These are phyloP conservation scores for Dipus sagitta DNA, from an alignment of 2,797 vertebrate genomes.

Conservation along the genomic window DNA sequence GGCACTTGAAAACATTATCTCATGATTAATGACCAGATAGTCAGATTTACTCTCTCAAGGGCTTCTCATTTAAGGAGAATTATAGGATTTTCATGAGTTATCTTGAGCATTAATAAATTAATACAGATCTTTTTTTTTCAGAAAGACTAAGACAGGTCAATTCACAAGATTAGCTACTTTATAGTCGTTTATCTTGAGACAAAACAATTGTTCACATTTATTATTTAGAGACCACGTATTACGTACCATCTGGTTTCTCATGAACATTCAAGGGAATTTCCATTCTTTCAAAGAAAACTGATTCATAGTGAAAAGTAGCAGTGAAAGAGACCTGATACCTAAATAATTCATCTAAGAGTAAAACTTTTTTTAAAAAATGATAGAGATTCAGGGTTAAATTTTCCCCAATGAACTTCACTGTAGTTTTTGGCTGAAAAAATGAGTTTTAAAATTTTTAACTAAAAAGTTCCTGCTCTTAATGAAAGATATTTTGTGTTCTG, in stretches of 20 bases:
- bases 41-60: constrained; percentile 34
- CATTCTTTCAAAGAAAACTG: not conserved
- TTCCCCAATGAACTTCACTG: not conserved
- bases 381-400: not conserved
- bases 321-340: not conserved
- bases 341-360: constrained; percentile 2
- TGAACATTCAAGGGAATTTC: not conserved
- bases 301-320: not conserved
- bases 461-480: not conserved
- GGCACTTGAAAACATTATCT: constrained; percentile 39
- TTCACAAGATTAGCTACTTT: constrained; percentile 40
- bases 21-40: constrained; percentile 50
- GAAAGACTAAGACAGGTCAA: constrained; percentile 29
- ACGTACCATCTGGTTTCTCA: not conserved
- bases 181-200: constrained; percentile 21
- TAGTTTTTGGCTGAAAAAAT: not conserved
- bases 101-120: constrained; percentile 56
- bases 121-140: constrained; percentile 4
- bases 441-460: not conserved
- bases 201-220: constrained; percentile 36
- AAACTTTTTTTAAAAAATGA: not conserved
- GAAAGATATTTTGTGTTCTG: not conserved
- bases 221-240: constrained; percentile 19
- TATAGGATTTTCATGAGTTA: constrained; percentile 49
- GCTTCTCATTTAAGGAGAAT: constrained; percentile 62